Base-by-base conservation (phyloP, 2,797 vertebrate genomes). In the Pangasius mekongensis region DNA sequence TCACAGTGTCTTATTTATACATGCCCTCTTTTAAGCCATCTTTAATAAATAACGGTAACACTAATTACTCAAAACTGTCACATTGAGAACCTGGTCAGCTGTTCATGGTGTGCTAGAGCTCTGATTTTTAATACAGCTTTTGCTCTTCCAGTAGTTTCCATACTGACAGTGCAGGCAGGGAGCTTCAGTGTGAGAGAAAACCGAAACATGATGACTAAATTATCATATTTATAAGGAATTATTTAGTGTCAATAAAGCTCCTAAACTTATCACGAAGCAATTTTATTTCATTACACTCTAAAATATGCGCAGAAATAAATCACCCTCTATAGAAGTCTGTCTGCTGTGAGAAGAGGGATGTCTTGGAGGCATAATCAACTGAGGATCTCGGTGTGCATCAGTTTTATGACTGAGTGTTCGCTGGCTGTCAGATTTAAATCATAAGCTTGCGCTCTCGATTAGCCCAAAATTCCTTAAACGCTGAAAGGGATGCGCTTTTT, bases 151-250 rank as follows among this genome's bases (percentile, higher is more conserved):
- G 49, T 30, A 33, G 30, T 11, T 80, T 56, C 8, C 14, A 33
- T 62, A 10, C 49, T 10, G 49, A 49, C 47, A 54, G 0, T 47
- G 43, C 73, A 52, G 24, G 13, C 71, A 9, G 76, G 56, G 43
- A 49, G 24, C 27, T 39, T 58, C 13, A 39, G 11, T 14, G 56
- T 27, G 82, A 83, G 22, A 47, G 27, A 47, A 54, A 84, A 54
- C 20, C 54, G 33, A 36, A 58, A 58, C 33, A 56, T 20, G 8
- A 58, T 13, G 33, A 36, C 52, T 22, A 2, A 43, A 82, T 82
- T 47, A 43, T n/a, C 36, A 82, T 64, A 62, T 85, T 88, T 39
- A 88, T 88, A 60, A 71, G 83, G n/a, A 85, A 80, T 69, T 85
- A 69, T 39, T 80, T 33, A 60, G 83, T 60, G 74, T 66, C 87